Evolutionary conservation across 2,113 vertebrate species (phyloP), one percentile per base, ranked within the genome.

Genomic region (Orycteropus afer): DNA sequence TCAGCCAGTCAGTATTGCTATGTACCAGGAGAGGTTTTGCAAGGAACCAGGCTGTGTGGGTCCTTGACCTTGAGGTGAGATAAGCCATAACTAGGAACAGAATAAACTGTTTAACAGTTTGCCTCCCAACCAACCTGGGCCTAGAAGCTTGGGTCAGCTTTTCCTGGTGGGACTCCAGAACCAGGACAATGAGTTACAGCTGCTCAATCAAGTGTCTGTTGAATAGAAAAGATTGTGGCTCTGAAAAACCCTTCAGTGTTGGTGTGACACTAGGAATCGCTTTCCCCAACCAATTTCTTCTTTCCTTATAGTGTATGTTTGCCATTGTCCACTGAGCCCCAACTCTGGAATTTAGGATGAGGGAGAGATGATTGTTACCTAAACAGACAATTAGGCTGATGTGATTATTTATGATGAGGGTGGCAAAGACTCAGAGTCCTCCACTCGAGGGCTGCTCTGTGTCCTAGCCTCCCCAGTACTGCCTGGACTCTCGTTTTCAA

Each of bases 201-300:
- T 29, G 32, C 67, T 45, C 29, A 1, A 0, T 53, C 42, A 47
- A n/a, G 27, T 6, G 22, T 76, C 74, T 7, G 29, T 12, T 15
- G 87, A 76, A 9, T 42, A 13, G 40, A 37, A 77, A 67, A 91
- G 74, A 76, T 53, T 23, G 2, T 42, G 57, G 79, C 45, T 79
- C 59, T 34, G 86, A 88, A 77, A 94, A 94, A 2, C 55, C 34
- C 20, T 80, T 65, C 89, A 81, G 90, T 95, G 78, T 78, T 87
- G 86, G 29, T 8, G 42, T 9, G 37, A 49, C 15, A 0, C 76
- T n/a, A 27, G 0, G 3, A 40, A 40, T 86, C 55, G 55, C 74
- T 92, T 77, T 89, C 23, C 95, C 89, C 8, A 4, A 51, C 92
- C n/a, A 11, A 78, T 63, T 63, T 78, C 73, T 85, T 91, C 73